phyloP scores from a whole-genome alignment of 2,888 invertebrate genomes.

The Tryphoninae sp. region DNA sequence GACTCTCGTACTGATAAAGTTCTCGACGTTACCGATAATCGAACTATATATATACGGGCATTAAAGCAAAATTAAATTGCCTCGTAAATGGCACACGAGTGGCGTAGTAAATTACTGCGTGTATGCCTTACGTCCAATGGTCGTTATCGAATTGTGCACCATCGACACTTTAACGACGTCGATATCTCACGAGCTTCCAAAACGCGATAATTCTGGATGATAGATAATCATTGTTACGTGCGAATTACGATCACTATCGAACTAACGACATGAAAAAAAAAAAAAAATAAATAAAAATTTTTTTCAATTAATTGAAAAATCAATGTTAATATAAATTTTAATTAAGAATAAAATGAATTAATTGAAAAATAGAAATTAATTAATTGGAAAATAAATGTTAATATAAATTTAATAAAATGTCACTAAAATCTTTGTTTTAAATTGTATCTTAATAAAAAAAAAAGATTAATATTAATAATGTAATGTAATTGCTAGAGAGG shows the following conservation, averaged over 20 bases:
- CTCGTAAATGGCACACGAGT: conserved; percentile 58
- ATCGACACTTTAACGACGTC: conserved; percentile 58
- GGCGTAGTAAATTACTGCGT: conserved; percentile 56
- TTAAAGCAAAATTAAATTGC: conserved; percentile 39
- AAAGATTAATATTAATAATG: background rate
- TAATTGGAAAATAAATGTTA: background rate
- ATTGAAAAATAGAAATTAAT: background rate
- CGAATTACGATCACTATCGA: background rate
- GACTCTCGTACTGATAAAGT: conserved; percentile 19
- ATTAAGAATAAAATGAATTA: background rate
- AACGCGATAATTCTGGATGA: conserved; percentile 41
- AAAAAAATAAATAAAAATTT: background rate
- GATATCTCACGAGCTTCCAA: conserved; percentile 47
- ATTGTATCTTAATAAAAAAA: no score
- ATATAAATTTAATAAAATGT: background rate
- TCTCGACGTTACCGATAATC: conserved; percentile 51
- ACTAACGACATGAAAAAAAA: background rate
- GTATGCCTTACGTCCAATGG: conserved; percentile 31
- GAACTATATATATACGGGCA: conserved; percentile 1
- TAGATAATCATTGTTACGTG: conserved; percentile 47
- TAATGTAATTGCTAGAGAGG: background rate
- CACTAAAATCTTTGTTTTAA: background rate
- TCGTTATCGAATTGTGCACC: conserved; percentile 58
- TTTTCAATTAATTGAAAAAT: background rate
- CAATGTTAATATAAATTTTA: background rate